Conservation (phyloP, 2,888 invertebrate genomes). For the Oscheius myriophilus region DNA sequence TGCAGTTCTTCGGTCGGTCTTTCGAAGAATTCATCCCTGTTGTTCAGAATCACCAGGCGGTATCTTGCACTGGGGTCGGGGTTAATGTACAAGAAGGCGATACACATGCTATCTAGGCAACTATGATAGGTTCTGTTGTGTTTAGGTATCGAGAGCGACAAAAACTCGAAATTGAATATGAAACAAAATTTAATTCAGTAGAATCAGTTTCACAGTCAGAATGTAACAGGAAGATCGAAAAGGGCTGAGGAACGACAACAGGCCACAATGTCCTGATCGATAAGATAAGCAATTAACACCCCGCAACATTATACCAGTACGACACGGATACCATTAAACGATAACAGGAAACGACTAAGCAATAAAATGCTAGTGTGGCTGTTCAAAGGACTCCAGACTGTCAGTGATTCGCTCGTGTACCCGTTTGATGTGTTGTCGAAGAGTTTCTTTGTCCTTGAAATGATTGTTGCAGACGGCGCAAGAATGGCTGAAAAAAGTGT, state of each 20-base stretch:
- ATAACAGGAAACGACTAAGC: background rate
- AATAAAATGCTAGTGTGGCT: slow-evolving; percentile 2
- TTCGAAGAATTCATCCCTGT: slow-evolving; percentile 61
- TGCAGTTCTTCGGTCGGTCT: slow-evolving; percentile 52
- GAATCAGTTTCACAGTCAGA: background rate
- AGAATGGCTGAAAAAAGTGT: slow-evolving; percentile 17
- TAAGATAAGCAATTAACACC: too few relatives aligned
- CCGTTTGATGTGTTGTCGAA: slow-evolving; percentile 17
- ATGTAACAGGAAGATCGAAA: background rate
- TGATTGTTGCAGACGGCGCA: slow-evolving; percentile 12
- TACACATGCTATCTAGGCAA: slow-evolving; percentile 41
- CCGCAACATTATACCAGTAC: too few relatives aligned
- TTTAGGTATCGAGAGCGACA: too few relatives aligned
- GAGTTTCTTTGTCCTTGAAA: slow-evolving; percentile 29
- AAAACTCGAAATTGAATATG: background rate
- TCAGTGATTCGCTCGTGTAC: slow-evolving; percentile 6
- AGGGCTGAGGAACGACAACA: background rate
- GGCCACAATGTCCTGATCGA: too few relatives aligned
- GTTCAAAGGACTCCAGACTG: background rate
- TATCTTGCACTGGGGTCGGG: slow-evolving; percentile 33
- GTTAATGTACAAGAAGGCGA: slow-evolving; percentile 44
- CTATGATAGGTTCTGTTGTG: slow-evolving; percentile 1
- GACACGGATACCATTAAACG: too few relatives aligned
- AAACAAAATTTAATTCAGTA: background rate
- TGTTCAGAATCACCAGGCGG: slow-evolving; percentile 61